phyloP scores from a whole-genome alignment of 1,140 invertebrate species.

The Chelonus insularis region DNA sequence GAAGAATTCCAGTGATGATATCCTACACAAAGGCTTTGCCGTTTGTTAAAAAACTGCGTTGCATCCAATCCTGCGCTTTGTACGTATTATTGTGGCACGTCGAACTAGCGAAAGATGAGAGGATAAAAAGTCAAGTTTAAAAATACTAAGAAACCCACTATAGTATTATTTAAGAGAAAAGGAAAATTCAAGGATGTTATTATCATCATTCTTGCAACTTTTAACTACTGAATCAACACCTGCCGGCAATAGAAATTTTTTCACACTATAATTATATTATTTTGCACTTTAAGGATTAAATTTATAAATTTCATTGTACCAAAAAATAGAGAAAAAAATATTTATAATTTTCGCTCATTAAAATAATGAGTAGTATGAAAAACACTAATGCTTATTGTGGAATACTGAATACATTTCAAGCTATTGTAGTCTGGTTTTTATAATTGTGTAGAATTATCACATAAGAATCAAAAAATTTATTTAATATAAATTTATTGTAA shows the following conservation, averaged over 20 bases:
- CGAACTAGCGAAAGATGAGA: too few species aligned
- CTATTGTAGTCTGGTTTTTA: too few species aligned
- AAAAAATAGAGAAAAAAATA: too few species aligned
- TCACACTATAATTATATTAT: neutral
- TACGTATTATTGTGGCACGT: neutral
- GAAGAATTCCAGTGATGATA: conserved; percentile 21
- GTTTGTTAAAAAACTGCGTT: neutral
- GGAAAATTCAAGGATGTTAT: neutral
- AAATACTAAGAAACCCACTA: neutral
- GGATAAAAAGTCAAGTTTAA: too few species aligned
- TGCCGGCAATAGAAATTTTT: neutral
- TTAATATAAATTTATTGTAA: too few species aligned
- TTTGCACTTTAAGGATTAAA: neutral
- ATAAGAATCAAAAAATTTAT: too few species aligned
- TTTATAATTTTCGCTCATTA: too few species aligned
- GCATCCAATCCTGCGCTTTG: neutral
- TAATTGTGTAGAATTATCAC: too few species aligned
- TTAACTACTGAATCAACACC: conserved; percentile 21
- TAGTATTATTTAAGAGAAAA: neutral
- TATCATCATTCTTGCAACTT: conserved; percentile 23
- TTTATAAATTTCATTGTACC: too few species aligned
- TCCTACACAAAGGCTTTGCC: conserved; percentile 4
- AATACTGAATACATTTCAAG: too few species aligned
- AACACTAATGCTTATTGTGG: too few species aligned
- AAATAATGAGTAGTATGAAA: too few species aligned